These are phyloP conservation scores for Porites divaricata DNA, from an alignment of 92 coral and sea anemone genomes.

Conservation along the genomic window DNA sequence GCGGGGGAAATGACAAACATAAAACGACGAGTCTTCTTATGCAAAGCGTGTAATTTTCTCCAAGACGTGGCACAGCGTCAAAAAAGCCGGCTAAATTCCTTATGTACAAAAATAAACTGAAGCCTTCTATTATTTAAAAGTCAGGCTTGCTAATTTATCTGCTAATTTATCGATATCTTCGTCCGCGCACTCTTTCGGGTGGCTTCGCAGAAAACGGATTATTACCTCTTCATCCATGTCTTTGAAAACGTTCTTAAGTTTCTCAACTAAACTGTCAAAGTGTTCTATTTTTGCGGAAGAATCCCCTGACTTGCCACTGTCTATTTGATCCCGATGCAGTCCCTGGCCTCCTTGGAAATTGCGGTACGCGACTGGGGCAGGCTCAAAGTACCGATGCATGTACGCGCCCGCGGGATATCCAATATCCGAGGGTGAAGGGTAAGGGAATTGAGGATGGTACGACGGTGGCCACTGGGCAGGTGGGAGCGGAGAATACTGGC, in stretches of 20 bases:
- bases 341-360: slow-evolving; percentile 9
- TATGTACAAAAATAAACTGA: not conserved
- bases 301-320: slow-evolving; percentile 12
- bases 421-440: not conserved
- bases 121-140: not conserved
- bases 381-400: slow-evolving; percentile 12
- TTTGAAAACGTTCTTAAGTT: slow-evolving; percentile 1
- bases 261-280: not conserved
- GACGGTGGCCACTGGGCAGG: slow-evolving; percentile 1
- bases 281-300: not conserved
- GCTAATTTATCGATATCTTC: slow-evolving; percentile 20
- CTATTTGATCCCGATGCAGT: slow-evolving; percentile 17
- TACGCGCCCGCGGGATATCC: slow-evolving; percentile 32
- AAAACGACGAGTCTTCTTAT: not conserved
- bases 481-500: slow-evolving; percentile 27
- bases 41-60: not conserved
- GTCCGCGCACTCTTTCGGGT: slow-evolving; percentile 24
- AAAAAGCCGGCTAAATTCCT: not conserved
- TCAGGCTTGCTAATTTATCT: not conserved
- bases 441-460: slow-evolving; percentile 3
- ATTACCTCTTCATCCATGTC: slow-evolving; percentile 1
- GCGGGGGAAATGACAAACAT: not conserved
- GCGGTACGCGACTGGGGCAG: not conserved
- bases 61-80: not conserved
- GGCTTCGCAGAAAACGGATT: slow-evolving; percentile 8